These are phyloP conservation scores for Phylloscopus trochilus DNA, from an alignment of 2,113 vertebrate genomes.

Conservation along the genomic window DNA sequence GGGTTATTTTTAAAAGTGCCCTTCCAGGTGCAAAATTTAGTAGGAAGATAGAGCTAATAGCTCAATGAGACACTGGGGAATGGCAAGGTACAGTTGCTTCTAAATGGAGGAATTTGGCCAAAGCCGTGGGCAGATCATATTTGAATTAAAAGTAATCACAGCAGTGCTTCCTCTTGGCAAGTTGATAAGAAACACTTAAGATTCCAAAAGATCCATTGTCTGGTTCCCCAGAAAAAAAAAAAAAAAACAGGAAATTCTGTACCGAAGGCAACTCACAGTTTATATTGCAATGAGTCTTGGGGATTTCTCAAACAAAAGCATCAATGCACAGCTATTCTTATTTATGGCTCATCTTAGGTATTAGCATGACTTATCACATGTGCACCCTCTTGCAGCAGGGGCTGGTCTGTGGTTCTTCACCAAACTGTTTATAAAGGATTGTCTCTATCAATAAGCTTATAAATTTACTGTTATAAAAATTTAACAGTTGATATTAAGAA, in stretches of 20 bases:
- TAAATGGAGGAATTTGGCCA: not conserved
- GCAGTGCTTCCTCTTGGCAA: not conserved
- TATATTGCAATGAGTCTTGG: not conserved
- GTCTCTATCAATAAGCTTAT: not conserved
- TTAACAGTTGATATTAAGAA: not conserved
- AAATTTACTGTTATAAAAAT: not conserved
- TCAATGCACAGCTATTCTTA: not conserved
- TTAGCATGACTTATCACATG: not conserved
- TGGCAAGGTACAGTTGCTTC: not conserved
- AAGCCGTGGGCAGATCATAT: not conserved
- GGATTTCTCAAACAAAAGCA: not conserved
- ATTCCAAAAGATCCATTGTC: not conserved
- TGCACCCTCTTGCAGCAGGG: not conserved
- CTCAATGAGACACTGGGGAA: not conserved
- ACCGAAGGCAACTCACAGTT: not conserved
- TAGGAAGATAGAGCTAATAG: not conserved
- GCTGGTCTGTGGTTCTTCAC: not conserved
- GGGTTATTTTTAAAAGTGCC: not conserved
- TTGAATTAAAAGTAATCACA: not conserved
- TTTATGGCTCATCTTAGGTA: not conserved
- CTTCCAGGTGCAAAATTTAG: not conserved
- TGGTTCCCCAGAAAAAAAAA: not conserved
- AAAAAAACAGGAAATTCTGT: not conserved
- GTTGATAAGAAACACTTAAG: not conserved
- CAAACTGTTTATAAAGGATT: not conserved